Percentiles rank a stretch among this genome's conserved stretches.
phyloP scores from a whole-genome alignment of 2,797 vertebrate genomes.

The Margarornis squamiger region DNA sequence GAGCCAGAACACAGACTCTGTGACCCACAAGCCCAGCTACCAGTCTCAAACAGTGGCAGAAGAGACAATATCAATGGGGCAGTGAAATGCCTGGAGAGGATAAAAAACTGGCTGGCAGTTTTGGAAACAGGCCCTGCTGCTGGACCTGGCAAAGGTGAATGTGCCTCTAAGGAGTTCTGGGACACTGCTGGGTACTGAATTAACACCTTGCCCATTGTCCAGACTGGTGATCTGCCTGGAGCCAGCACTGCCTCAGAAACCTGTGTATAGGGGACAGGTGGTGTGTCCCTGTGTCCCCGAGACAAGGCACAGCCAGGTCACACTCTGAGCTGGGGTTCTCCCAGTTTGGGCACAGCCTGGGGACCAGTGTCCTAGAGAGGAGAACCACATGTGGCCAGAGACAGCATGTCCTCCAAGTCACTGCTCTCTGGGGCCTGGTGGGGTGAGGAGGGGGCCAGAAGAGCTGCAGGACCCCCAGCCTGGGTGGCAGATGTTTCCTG shows the following conservation, averaged over 20 bases:
- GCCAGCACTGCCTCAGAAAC: not conserved
- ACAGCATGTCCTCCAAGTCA: not conserved
- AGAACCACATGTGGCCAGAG: not conserved
- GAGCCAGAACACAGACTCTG: slow-evolving; percentile 31
- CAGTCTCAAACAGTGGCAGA: not conserved
- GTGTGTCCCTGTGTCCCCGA: not conserved
- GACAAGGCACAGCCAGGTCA: not conserved
- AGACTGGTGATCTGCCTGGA: not conserved
- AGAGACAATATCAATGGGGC: not conserved
- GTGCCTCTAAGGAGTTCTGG: not conserved
- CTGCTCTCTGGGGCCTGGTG: not conserved
- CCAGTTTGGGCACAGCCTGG: not conserved
- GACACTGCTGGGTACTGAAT: not conserved
- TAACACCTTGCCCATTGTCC: not conserved
- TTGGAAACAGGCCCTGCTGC: not conserved
- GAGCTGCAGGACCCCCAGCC: not conserved
- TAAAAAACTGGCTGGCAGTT: not conserved
- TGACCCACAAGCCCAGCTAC: not conserved
- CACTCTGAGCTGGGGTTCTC: not conserved
- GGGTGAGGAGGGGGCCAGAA: not conserved
- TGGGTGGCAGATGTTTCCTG: not conserved
- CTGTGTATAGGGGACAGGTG: accelerated
- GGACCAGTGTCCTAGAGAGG: not conserved
- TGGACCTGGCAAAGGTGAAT: not conserved
- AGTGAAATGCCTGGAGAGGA: not conserved